Evolutionary conservation across 2,888 invertebrate genomes (phyloP), one percentile per base, ranked within the genome.

Genomic region (Meteorus colon): DNA sequence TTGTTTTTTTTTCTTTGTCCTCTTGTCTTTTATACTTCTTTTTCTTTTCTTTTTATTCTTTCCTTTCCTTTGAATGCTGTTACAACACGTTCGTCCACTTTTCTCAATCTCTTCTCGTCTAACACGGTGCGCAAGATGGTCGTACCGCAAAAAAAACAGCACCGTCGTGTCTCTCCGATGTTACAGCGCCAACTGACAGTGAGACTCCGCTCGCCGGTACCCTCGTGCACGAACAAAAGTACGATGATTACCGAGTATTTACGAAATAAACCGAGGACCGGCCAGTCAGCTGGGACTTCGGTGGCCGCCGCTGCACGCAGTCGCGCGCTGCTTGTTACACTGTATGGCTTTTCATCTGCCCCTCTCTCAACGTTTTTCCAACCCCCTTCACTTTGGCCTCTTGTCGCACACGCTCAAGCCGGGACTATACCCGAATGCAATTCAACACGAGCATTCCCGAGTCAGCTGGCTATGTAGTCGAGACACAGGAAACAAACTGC

Each of bases 161-260:
- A 81, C 83, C 82, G 81, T 82, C 84, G 78, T 82, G 80, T 81
- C 81, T 77, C 82, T 79, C 78, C 83, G 83, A 79, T 82, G 85
- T 86, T 85, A 82, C 85, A 86, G 85, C 86, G 86, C 84, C 85
- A 85, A 87, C 87, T 87, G 87, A 85, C 85, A 84, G 83, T 82
- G 80, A 80, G 80, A 73, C 74, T 75, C 79, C 76, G 81, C 78
- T 84, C 83, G 84, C 86, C 86, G 87, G 86, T 82, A 82, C 81
- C 85, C 86, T 86, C 86, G 84, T 85, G 85, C 84, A 82, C 81
- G 74, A 84, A 87, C 86, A 87, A 87, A 87, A 86, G 83, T 87
- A 85, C 87, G 87, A 86, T 67, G 41, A 31, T 19, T 12, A 55
- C 78, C 87, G 87, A 86, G 12, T 4, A 0, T 4, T 0, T 0